Conservation (phyloP, 92 coral and sea anemone species). For the Bergia sp. region DNA sequence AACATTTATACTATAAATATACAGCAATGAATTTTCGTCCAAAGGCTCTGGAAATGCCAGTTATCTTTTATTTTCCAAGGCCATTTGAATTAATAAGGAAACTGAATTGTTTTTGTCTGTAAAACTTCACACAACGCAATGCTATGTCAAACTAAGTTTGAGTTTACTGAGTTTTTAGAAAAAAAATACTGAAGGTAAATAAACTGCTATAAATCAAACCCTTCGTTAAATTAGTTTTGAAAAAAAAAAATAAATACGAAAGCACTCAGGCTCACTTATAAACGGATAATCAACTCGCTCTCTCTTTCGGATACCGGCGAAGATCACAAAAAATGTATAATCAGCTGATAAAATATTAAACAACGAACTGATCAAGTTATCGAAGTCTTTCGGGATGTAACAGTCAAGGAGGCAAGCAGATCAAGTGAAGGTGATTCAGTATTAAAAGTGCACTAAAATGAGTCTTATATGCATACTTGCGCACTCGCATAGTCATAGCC, state of each 20-base stretch:
- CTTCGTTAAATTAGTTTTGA: slow-evolving; percentile 3
- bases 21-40: neutral
- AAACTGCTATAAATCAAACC: neutral
- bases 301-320: slow-evolving; percentile 2
- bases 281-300: neutral
- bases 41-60: neutral
- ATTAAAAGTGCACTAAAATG: no score
- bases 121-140: neutral
- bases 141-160: neutral
- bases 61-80: neutral
- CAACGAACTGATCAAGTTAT: neutral
- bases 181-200: neutral
- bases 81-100: neutral
- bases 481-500: no score
- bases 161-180: neutral
- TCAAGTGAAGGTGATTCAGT: no score
- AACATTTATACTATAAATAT: no score
- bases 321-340: neutral
- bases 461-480: neutral
- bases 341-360: neutral
- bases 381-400: neutral
- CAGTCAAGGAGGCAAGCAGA: neutral
- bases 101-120: neutral
- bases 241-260: slow-evolving; percentile 4
- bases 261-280: slow-evolving; percentile 9